Base-by-base conservation (phyloP, 1,140 invertebrate genomes). In the Oryzaephilus surinamensis region DNA sequence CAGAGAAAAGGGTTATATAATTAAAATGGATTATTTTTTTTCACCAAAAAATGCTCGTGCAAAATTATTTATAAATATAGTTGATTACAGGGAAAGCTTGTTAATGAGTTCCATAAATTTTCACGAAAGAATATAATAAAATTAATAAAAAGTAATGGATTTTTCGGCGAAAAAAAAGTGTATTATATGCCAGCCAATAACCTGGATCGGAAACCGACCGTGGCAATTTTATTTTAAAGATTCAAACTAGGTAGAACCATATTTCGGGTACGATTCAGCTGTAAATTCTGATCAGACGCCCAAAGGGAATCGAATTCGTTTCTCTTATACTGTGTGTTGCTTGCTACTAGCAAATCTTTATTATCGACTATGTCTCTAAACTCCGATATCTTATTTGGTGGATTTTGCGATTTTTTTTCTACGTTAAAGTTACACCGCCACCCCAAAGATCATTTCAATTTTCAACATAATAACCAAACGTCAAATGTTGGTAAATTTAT, bases 211-310 rank as follows among this genome's bases (percentile, higher is more conserved):
- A 34, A 41, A 33, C 30, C 38, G 38, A 33, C 19, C 30, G 38
- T 41, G 38, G 38, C 38, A 41, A 41, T 41, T 41, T 41, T 41
- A 41, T 41, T 41, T 41, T 41, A 41, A 41, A 41, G 38, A 41
- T 41, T 41, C 38, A 41, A 41, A 41, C 30, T 32, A 33, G 38
- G 38, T 41, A 33, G 38, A 36, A 32, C 31, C 27, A 37, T 36
- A 41, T 38, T 41, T 41, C 28, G 38, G 30, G 26, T 32, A 35
- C 27, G 33, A 41, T 32, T 34, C 33, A 8, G 17, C 30, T 32
- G 29, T 46, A 46, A 46, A 46, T 46, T 46, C 38, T 24, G 33
- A 46, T 46, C 38, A 37, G 34, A 29, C 38, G 37, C 23, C 43
- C 43, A 35, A 36, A 18, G 43, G 43, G 43, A 45, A 40, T 45